phyloP scores from a whole-genome alignment of 2,113 vertebrate species.

The Sterrhoptilus dennistouni region DNA sequence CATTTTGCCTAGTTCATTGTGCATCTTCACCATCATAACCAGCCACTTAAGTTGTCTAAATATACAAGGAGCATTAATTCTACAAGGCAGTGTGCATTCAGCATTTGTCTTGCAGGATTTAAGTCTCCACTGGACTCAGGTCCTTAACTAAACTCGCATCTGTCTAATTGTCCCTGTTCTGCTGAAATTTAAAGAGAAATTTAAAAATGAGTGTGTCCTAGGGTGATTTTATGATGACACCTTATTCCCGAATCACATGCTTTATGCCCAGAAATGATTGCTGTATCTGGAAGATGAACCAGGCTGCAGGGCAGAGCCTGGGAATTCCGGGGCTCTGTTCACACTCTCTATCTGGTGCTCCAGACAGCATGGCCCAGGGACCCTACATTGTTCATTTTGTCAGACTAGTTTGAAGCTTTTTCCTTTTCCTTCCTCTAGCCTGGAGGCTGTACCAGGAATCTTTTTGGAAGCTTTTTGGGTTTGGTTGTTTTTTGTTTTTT shows the following conservation, averaged over 20 bases:
- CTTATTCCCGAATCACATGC: not conserved
- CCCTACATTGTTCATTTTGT: not conserved
- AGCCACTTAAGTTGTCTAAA: constrained; percentile 29
- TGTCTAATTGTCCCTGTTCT: not conserved
- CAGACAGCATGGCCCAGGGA: fast-evolving
- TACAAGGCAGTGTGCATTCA: not conserved
- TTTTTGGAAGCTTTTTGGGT: fast-evolving
- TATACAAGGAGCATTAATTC: not conserved
- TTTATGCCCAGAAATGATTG: not conserved
- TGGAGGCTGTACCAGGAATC: not conserved
- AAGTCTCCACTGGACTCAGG: not conserved
- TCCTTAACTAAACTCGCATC: not conserved
- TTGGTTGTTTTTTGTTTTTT: too few relatives aligned
- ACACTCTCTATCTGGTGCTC: not conserved
- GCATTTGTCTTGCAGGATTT: not conserved
- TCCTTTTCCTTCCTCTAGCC: not conserved
- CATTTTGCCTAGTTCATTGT: constrained; percentile 9
- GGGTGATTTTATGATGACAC: not conserved
- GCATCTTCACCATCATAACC: constrained; percentile 1
- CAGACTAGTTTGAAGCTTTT: not conserved
- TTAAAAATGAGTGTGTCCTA: not conserved
- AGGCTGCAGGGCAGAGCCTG: fast-evolving
- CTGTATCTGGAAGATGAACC: not conserved
- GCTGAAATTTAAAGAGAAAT: not conserved
- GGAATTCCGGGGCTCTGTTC: not conserved